Base-by-base conservation (phyloP, 2,797 vertebrate genomes). In the Bovichtus variegatus region DNA sequence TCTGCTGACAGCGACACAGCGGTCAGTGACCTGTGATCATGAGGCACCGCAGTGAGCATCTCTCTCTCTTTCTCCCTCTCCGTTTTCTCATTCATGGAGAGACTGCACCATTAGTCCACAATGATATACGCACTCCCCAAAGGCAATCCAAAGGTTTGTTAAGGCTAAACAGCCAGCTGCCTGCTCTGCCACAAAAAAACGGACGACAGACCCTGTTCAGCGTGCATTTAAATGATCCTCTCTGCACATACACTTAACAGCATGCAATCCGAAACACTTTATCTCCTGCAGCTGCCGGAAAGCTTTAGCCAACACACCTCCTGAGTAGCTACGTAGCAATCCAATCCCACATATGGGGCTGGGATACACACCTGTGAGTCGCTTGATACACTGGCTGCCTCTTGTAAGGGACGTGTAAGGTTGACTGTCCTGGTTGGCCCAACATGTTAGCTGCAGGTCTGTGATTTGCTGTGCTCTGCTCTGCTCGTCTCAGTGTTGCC, bases 361-460 rank as follows among this genome's bases (percentile, higher is more conserved):
- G 70, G 54, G 53, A 91, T 92, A 96, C 95, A 92, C 91, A 96
- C 95, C 94, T 95, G 90, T 81, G 83, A 75, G 91, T 71, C 71
- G 88, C 88, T 67, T 77, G 88, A 85, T 88, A 89, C 91, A 87
- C 87, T 47, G 88, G 88, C 80, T 91, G 91, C 77, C 93, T 93
- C 78, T 88, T 88, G 82, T 86, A 77, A 82, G 88, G 82, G 69
- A 80, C 38, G 58, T 87, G 87, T 85, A 91, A 91, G 83, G 92
- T 87, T 84, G 91, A 78, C 90, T 90, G 92, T 88, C 94, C 93
- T 81, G 88, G 89, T 89, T 93, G 95, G 85, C 95, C 95, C 90
- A 95, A 94, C 97, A 98, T 98, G 87, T 89, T 93, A 91, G 80
- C 90, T 81, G 88, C 92, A 81, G 87, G 72, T 89, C 88, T 92